Evolutionary conservation across 1,140 invertebrate species (phyloP), one percentile per base, ranked within the genome.

Genomic region (Mya arenaria): DNA sequence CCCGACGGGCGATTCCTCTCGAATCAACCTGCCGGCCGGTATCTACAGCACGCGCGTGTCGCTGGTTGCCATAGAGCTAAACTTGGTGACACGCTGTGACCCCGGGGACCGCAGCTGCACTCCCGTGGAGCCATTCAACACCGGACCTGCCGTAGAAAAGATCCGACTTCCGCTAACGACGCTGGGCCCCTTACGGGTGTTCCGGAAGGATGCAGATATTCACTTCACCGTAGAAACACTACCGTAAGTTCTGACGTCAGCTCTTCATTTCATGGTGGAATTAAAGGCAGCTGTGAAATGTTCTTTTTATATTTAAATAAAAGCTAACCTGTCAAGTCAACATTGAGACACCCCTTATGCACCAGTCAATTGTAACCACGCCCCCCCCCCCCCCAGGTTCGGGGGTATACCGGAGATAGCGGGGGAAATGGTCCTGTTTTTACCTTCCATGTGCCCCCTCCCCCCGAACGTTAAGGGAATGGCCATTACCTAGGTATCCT

Each of bases 91-190:
- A 2, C 60, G 48, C 15, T 4, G 28, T 63, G 15, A 19, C 23
- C n/a, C 17, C 44, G 65, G 44, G 17, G 77, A 80, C 25, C 36
- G 55, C 25, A 23, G 65, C 41, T 60, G 44, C 13, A 80, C 77
- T 1, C 77, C 77, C 4, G 77, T 80, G 30, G 77, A 69, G 44
- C 65, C 77, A 25, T 80, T 80, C 55, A 44, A 4, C 1, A 32
- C n/a, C 13, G 63, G 41, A 41, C 63, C 37, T 1, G 4, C 34
- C 6, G 8, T 1, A 17, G 48, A 34, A 15, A 23, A 44, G 10
- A 19, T 41, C 2, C 41, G 52, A 34, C 34, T 80, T 13, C 66
- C 77, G 15, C 36, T 71, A 10, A 71, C 66, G 37, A 60, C 52
- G 10, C 66, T 80, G 15, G 77, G 44, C n/a, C 63, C 44, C 17